Evolutionary conservation across 2,797 vertebrate genomes (phyloP), one percentile per base, ranked within the genome.

Genomic region (Fistularia commersonii): DNA sequence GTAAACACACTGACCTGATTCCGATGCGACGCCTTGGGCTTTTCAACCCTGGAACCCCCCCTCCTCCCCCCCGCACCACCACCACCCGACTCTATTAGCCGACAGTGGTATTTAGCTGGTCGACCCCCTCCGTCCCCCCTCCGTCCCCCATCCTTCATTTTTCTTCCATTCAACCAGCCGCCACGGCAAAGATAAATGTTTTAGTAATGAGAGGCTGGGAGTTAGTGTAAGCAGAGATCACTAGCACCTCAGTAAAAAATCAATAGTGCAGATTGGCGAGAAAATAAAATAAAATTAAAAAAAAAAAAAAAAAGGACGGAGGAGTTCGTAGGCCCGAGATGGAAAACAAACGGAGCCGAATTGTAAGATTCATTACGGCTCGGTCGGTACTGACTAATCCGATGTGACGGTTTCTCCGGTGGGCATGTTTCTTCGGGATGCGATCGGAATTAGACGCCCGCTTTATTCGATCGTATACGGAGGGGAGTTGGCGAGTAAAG

Each of bases 1-100:
- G 76, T 83, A 77, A 82, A 86, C 76, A 81, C 53, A 66, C 62
- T 80, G 79, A 75, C 69, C 71, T 79, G 64, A 79, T 82, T 84
- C 64, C 65, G 59, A 73, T 71, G 66, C 73, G 49, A 53, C 64
- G 63, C 79, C 69, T 77, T 54, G 53, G 74, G 71, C 74, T 61
- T 69, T 59, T 68, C 66, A 67, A 50, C 61, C 59, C 54, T 8
- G 61, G 60, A 72, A 69, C 62, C 45, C 31, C 64, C 48, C 61
- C 70, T 69, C 12, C 51, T 64, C 62, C 59, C 37, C n/a, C n/a
- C n/a, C n/a, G n/a, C n/a, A n/a, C n/a, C n/a, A n/a, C n/a, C n/a
- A n/a, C n/a, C n/a, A n/a, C n/a, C n/a, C n/a, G n/a, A n/a, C n/a
- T n/a, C n/a, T n/a, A 31, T 73, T 52, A 77, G 56, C 58, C 47